Conservation (phyloP, 2,797 vertebrate species). For the Amniataba percoides region DNA sequence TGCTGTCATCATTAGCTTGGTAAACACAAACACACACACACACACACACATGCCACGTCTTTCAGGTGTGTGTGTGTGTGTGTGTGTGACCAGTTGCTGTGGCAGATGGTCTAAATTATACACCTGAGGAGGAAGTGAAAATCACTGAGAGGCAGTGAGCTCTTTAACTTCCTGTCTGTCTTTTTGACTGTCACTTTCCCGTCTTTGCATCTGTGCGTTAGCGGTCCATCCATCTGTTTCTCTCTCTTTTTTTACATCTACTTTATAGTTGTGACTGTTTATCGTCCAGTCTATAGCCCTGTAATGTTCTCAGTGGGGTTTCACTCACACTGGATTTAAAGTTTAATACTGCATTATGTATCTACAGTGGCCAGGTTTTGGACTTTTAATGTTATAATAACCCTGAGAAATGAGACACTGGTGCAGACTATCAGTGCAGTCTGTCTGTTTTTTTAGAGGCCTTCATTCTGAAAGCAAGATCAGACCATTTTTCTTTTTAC, state of each 20-base stretch:
- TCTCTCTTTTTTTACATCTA: not conserved
- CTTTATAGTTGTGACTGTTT: not conserved
- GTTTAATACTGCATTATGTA: not conserved
- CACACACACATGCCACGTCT: slow-evolving; percentile 8
- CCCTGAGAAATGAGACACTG: not conserved
- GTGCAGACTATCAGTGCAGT: not conserved
- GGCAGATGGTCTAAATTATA: slow-evolving; percentile 62
- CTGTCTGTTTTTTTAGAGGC: no score
- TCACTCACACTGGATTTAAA: not conserved
- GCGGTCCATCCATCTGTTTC: not conserved
- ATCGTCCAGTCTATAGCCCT: not conserved
- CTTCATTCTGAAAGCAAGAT: not conserved
- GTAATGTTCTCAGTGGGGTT: not conserved
- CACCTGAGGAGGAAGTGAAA: slow-evolving; percentile 38
- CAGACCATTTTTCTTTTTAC: not conserved
- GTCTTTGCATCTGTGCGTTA: not conserved
- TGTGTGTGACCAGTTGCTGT: slow-evolving; percentile 12
- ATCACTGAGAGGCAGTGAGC: slow-evolving; percentile 19
- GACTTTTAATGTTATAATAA: not conserved
- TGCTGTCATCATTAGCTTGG: slow-evolving; percentile 52
- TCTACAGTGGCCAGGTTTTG: not conserved
- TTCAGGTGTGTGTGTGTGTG: slow-evolving; percentile 37
- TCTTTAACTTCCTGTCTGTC: slow-evolving; percentile 24
- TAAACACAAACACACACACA: slow-evolving; percentile 23
- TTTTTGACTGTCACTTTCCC: not conserved